Conservation (phyloP, 2,888 invertebrate genomes). For the Iphiclides podalirius region DNA sequence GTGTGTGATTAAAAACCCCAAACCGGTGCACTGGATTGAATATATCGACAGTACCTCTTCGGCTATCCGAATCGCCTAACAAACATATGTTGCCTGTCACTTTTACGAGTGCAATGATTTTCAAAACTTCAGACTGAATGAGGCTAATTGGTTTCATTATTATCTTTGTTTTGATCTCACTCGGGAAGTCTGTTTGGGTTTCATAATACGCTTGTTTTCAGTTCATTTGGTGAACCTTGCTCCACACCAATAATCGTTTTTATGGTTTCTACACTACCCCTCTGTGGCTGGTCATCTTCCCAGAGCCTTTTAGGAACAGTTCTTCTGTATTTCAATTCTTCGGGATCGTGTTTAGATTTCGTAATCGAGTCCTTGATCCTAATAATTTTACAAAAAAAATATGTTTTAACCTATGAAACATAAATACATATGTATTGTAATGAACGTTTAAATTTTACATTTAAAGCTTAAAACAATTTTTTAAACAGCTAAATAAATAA, state of each 20-base stretch:
- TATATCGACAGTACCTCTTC: constrained; percentile 10
- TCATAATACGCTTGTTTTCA: constrained; percentile 8
- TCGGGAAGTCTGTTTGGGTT: neutral
- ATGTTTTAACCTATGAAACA: no score
- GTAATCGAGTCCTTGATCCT: constrained; percentile 9
- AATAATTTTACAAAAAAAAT: constrained; percentile 14
- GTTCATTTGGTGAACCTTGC: neutral
- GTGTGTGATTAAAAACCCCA: neutral
- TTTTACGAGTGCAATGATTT: no score
- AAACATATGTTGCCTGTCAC: no score
- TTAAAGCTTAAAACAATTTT: no score
- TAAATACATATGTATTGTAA: no score
- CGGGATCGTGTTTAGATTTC: neutral
- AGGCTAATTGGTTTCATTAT: neutral
- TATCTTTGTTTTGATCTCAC: neutral
- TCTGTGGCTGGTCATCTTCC: neutral
- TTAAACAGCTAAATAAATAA: no score
- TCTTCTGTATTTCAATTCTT: constrained; percentile 13
- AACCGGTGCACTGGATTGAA: constrained; percentile 14
- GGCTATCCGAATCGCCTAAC: neutral
- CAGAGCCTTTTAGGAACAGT: constrained; percentile 5
- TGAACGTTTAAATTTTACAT: no score
- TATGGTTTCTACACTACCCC: constrained; percentile 11
- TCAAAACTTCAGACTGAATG: neutral
- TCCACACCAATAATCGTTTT: constrained; percentile 3